Evolutionary conservation across 1,140 invertebrate species (phyloP).

Genomic region (Trachymyrmex septentrionalis): DNA sequence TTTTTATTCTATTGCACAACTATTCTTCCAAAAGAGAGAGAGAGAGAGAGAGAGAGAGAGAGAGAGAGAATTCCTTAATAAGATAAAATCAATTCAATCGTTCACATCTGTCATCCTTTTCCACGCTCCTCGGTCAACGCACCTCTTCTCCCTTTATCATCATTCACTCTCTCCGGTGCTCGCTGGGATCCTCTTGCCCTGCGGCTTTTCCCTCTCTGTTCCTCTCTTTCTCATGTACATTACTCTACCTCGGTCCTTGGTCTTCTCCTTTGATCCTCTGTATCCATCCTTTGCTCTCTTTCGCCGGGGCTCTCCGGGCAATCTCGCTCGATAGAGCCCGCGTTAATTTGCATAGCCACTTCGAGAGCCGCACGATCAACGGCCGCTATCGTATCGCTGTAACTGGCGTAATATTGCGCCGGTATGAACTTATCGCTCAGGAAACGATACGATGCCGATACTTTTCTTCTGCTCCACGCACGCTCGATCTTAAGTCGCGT

Average conservation of each 20-base stretch:
- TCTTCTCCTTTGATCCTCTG: conserved; percentile 11
- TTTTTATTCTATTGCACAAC: not conserved
- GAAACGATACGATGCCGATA: conserved; percentile 65
- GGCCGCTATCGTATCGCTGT: conserved; percentile 68
- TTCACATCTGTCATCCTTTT: conserved; percentile 47
- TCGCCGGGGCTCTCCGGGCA: conserved; percentile 54
- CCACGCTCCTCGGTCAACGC: conserved; percentile 25
- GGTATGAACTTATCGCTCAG: conserved; percentile 68
- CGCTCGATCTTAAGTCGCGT: conserved; percentile 25
- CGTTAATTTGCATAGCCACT: conserved; percentile 77
- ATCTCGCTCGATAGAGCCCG: conserved; percentile 73
- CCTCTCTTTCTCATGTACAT: conserved; percentile 22
- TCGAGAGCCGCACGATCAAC: conserved; percentile 70
- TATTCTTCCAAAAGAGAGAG: conserved; percentile 27
- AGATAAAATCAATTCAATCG: conserved; percentile 59
- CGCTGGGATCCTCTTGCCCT: conserved; percentile 7
- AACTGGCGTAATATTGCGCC: conserved; percentile 69
- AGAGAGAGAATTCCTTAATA: conserved; percentile 32
- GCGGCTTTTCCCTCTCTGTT: conserved; percentile 17
- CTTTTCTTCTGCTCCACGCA: conserved; percentile 47
- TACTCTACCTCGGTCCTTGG: conserved; percentile 6
- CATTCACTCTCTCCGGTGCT: conserved; percentile 30
- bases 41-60: no score
- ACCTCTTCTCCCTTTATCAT: conserved; percentile 56
- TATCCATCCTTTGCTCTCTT: conserved; percentile 45